Base-by-base conservation (phyloP, 2,888 invertebrate species). In the Acronicta aceris region DNA sequence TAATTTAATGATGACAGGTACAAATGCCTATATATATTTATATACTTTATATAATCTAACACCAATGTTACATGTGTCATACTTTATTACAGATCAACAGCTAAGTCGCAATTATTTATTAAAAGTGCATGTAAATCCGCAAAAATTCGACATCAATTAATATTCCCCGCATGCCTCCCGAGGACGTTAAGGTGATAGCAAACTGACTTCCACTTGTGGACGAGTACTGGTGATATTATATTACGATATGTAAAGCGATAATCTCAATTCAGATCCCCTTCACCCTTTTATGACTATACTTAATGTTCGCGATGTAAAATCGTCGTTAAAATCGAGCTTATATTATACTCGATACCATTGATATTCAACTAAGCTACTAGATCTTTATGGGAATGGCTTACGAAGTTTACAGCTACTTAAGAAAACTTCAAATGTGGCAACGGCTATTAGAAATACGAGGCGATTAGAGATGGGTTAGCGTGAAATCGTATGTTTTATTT, bases 131-230 rank as follows among this genome's bases (percentile, higher is more conserved):
- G 79, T 84, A 87, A 86, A 85, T 81, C 81, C 70, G 66, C 81
- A 83, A 86, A 85, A 85, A 87, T 86, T 89, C 83, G 79, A 84
- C 84, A 86, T 87, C 85, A 88, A 88, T 89, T 89, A 89, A 89
- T 86, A 77, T 81, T 78, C 78, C 81, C 64, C 69, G 70, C 77
- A 82, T 81, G 84, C 84, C 78, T 82, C 82, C 81, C 74, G 54
- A 52, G 68, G 86, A 89, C 88, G 75, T 88, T 90, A 89, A 91
- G 88, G 86, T 86, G 86, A 89, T 88, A 85, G 84, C 79, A 57
- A 86, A 85, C 72, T 82, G 83, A 86, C 85, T 90, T 74, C 83
- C 81, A 83, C 81, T 74, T 65, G 64, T 79, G 71, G 72, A 74
- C 69, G 50, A 53, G 43, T 61, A 72, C 66, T 59, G 78, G 65